A percentile compares a stretch with the other conserved stretches of the same genome.
phyloP scores from a whole-genome alignment of 2,888 invertebrate genomes.

The Meganola albula region DNA sequence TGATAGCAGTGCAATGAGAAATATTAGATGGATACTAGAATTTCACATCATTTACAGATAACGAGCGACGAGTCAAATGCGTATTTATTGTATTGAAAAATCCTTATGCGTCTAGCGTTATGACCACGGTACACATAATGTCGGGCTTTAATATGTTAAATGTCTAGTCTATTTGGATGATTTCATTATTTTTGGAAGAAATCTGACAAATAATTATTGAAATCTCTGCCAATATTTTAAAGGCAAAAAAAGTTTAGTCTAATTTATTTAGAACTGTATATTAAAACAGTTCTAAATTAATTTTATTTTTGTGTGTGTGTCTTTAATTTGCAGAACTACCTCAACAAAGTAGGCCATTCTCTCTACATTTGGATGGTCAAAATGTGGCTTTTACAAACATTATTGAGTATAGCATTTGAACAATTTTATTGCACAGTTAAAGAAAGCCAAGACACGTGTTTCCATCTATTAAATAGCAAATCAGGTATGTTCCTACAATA shows the following conservation, averaged over 20 bases:
- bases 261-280: no score
- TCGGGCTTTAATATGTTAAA: no score
- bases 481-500: not conserved
- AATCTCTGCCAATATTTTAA: not conserved
- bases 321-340: not conserved
- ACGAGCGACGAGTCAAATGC: no score
- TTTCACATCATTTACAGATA: no score
- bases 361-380: not conserved
- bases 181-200: not conserved
- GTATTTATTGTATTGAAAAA: no score
- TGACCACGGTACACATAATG: no score
- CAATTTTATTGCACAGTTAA: not conserved
- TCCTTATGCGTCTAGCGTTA: no score
- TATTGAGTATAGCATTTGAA: not conserved
- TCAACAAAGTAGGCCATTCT: not conserved
- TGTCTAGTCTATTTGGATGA: no score
- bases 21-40: no score
- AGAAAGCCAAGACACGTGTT: not conserved
- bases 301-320: no score
- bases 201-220: not conserved
- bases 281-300: no score
- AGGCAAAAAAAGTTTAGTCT: not conserved
- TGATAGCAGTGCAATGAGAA: no score
- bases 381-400: not conserved
- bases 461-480: not conserved